phyloP scores from a whole-genome alignment of 2,797 vertebrate species.

The Hylomyscus alleni region DNA sequence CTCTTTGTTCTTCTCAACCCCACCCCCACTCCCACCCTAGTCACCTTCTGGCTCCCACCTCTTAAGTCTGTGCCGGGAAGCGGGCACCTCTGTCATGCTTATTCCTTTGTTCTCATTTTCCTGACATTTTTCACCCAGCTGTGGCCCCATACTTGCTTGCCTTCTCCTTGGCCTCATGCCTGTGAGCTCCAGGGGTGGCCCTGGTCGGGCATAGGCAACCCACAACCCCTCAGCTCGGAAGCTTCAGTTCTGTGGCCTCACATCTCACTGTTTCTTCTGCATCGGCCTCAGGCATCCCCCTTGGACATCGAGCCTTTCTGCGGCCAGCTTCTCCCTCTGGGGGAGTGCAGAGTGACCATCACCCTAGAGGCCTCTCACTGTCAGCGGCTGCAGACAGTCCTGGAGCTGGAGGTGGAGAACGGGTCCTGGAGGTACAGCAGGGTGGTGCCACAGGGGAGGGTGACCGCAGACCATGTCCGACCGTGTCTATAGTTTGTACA shows the following conservation, averaged over 20 bases:
- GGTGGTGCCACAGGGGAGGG: not conserved
- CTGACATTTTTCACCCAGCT: not conserved
- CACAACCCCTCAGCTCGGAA: not conserved
- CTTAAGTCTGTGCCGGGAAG: not conserved
- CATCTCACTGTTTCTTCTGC: not conserved
- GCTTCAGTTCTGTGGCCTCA: too few species aligned
- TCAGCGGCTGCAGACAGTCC: slow-evolving; percentile 91
- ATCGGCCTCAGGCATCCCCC: slow-evolving; percentile 84
- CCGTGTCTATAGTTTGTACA: fast-evolving
- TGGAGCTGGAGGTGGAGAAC: slow-evolving; percentile 93
- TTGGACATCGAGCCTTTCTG: slow-evolving; percentile 90
- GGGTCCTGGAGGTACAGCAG: slow-evolving; percentile 92
- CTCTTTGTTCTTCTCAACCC: not conserved
- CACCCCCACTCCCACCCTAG: too few species aligned
- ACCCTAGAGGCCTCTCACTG: slow-evolving; percentile 89
- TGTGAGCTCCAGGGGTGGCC: not conserved
- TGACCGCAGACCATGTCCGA: fast-evolving
- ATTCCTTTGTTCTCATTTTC: not conserved
- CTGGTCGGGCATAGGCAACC: not conserved
- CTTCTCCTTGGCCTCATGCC: not conserved
- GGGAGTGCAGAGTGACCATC: slow-evolving; percentile 89
- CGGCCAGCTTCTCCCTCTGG: slow-evolving; percentile 91
- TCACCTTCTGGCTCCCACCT: not conserved
- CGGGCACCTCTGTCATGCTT: not conserved
- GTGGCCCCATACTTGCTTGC: not conserved